A percentile compares a stretch with the other conserved stretches of the same genome.
Conservation (phyloP, 2,888 invertebrate genomes). For the Dorcus hopei region DNA sequence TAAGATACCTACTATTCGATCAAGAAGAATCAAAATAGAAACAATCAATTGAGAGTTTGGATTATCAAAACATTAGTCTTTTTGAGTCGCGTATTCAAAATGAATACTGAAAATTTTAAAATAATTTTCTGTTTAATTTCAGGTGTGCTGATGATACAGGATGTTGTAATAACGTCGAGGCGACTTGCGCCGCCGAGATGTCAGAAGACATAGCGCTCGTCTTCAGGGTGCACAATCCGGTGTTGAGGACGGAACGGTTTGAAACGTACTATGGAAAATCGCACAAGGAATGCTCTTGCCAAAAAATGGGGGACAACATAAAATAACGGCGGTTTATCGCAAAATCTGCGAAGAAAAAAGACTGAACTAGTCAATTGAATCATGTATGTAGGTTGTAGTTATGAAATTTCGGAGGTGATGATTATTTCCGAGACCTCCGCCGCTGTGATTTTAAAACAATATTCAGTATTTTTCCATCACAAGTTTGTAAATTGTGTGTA, state of each 20-base stretch:
- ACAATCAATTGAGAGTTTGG: too few species aligned
- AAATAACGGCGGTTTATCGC: not conserved
- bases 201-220: not conserved
- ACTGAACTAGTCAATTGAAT: too few species aligned
- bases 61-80: too few species aligned
- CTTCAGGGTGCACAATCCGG: not conserved
- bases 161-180: not conserved
- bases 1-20: too few species aligned
- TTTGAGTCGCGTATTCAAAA: too few species aligned
- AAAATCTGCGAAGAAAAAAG: too few species aligned
- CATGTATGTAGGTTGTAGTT: not conserved
- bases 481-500: too few species aligned
- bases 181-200: not conserved
- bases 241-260: not conserved
- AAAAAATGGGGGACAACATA: not conserved
- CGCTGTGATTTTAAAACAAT: too few species aligned
- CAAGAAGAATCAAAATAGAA: too few species aligned
- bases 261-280: not conserved
- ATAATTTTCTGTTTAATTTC: not conserved
- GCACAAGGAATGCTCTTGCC: not conserved
- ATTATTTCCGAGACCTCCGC: not conserved
- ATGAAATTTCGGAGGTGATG: not conserved
- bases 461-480: too few species aligned
- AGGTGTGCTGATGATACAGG: not conserved
- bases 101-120: too few species aligned